phyloP scores from a whole-genome alignment of 2,888 invertebrate genomes.

The Mellilla xanthometata region DNA sequence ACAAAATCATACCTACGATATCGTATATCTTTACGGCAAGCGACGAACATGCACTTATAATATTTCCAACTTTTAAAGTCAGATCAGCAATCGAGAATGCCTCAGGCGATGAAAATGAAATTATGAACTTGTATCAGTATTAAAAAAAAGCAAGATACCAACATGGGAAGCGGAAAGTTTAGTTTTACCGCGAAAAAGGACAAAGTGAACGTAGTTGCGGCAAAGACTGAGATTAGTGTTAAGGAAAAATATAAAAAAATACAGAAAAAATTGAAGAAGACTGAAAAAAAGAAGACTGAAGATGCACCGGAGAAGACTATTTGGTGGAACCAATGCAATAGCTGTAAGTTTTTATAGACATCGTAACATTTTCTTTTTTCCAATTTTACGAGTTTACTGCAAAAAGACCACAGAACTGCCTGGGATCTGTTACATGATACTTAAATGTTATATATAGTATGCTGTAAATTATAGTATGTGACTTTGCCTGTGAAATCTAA shows the following conservation, averaged over 20 bases:
- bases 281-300: constrained; percentile 77
- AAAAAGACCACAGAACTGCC: too few relatives aligned
- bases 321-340: constrained; percentile 79
- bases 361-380: not conserved
- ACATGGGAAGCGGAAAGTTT: constrained; percentile 77
- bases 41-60: constrained; percentile 51
- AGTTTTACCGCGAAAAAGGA: constrained; percentile 68
- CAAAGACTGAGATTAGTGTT: constrained; percentile 76
- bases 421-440: too few relatives aligned
- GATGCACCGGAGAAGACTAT: constrained; percentile 69
- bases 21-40: constrained; percentile 70
- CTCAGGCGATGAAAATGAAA: constrained; percentile 48
- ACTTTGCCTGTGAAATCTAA: too few relatives aligned
- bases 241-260: constrained; percentile 73
- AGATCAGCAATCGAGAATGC: constrained; percentile 44
- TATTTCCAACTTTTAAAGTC: constrained; percentile 50
- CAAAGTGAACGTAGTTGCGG: constrained; percentile 60
- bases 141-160: constrained; percentile 54
- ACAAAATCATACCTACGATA: constrained; percentile 69
- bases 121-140: constrained; percentile 42
- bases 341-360: constrained; percentile 57
- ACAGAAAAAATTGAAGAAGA: constrained; percentile 77
- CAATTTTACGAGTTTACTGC: too few relatives aligned
- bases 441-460: too few relatives aligned
- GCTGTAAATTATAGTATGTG: too few relatives aligned